phyloP scores from a whole-genome alignment of 1,140 invertebrate genomes.

The Listronotus oregonensis region DNA sequence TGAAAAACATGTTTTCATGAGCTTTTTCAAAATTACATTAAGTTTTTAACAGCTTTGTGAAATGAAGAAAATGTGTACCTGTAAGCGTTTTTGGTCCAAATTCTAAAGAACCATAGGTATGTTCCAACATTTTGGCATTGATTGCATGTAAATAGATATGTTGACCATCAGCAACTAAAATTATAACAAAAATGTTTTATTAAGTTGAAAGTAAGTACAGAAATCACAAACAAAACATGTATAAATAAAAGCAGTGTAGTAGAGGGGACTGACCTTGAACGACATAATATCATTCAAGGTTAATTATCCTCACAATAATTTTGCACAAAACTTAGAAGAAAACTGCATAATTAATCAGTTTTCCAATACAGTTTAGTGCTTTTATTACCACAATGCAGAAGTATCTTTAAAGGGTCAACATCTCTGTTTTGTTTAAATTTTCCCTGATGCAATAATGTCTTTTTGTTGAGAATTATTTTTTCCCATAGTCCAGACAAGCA shows the following conservation, averaged over 20 bases:
- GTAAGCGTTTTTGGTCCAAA: slow-evolving; percentile 74
- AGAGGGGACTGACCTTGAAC: too few relatives aligned
- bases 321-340: slow-evolving; percentile 40
- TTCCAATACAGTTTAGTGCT: slow-evolving; percentile 48
- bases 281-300: neutral
- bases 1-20: slow-evolving; percentile 1
- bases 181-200: too few relatives aligned
- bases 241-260: slow-evolving; percentile 36
- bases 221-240: too few relatives aligned
- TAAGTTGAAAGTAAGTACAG: too few relatives aligned
- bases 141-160: slow-evolving; percentile 90
- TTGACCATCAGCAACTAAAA: slow-evolving; percentile 82
- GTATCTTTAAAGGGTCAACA: too few relatives aligned
- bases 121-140: slow-evolving; percentile 88
- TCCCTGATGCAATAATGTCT: too few relatives aligned
- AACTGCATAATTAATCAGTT: slow-evolving; percentile 18
- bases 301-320: slow-evolving; percentile 47
- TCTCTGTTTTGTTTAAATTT: too few relatives aligned
- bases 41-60: too few relatives aligned
- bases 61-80: slow-evolving; percentile 56
- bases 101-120: slow-evolving; percentile 82
- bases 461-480: too few relatives aligned
- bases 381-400: too few relatives aligned
- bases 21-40: too few relatives aligned
- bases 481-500: too few relatives aligned